Percentiles rank a stretch among this genome's conserved stretches.
phyloP scores from a whole-genome alignment of 2,888 invertebrate genomes.

The Acanthococcus lagerstroemiae region DNA sequence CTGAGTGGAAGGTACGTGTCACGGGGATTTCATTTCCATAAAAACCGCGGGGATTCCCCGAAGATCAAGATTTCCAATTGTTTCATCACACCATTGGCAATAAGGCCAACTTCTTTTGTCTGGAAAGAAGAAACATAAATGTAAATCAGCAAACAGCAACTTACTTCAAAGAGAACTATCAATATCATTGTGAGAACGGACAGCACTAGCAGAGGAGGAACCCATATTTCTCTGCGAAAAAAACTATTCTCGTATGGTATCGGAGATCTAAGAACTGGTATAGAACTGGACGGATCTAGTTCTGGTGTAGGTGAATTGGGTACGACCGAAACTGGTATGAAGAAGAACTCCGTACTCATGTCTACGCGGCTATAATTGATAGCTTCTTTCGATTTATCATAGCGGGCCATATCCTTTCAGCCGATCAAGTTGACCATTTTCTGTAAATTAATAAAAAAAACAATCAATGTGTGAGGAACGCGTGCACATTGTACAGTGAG shows the following conservation, averaged over 20 bases:
- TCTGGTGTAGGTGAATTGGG: constrained; percentile 44
- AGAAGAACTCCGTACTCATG: constrained; percentile 76
- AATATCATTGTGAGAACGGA: constrained; percentile 73
- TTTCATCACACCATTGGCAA: neutral
- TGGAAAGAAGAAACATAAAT: too few species aligned
- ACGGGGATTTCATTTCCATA: too few species aligned
- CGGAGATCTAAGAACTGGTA: constrained; percentile 42
- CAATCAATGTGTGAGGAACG: too few species aligned
- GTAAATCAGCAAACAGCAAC: neutral
- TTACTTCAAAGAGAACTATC: constrained; percentile 73
- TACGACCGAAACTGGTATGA: constrained; percentile 53
- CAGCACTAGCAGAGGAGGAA: constrained; percentile 74
- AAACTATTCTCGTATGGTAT: constrained; percentile 39
- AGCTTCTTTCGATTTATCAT: neutral
- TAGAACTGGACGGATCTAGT: constrained; percentile 45
- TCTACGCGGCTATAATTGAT: constrained; percentile 48
- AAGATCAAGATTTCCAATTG: neutral
- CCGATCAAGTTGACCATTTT: constrained; percentile 19
- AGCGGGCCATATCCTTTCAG: neutral
- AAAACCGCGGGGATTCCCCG: too few species aligned
- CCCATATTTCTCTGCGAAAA: constrained; percentile 70
- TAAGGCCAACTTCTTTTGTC: neutral
- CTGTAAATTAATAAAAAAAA: neutral
- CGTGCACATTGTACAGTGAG: too few species aligned
- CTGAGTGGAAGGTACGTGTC: too few species aligned